Percentiles rank a stretch among this genome's conserved stretches.
Conservation (phyloP, 2,888 invertebrate species). For the Aphodius granarius region DNA sequence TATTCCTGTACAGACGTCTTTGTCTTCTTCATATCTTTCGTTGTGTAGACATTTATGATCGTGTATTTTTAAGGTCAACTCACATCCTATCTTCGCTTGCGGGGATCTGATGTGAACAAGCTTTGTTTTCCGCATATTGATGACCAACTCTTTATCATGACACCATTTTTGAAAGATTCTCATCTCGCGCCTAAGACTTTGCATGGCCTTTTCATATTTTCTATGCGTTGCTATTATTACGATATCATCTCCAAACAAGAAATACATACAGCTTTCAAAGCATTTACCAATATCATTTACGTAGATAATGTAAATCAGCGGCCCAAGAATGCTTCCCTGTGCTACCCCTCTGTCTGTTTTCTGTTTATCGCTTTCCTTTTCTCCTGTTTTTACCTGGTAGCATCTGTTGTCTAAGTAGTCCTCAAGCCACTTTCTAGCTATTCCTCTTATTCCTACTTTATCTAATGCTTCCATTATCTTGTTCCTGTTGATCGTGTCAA, state of each 20-base stretch:
- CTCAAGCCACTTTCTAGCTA: not conserved
- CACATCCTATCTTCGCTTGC: not conserved
- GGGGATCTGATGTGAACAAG: not conserved
- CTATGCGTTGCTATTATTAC: not conserved
- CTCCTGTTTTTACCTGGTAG: not conserved
- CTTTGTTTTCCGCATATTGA: not conserved
- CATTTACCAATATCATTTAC: conserved; percentile 4
- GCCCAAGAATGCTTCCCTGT: conserved; percentile 2
- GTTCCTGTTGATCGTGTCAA: not conserved
- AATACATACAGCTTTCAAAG: not conserved
- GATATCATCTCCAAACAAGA: not conserved
- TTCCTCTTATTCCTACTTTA: not conserved
- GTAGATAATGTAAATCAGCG: not conserved
- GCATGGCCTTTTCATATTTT: not conserved
- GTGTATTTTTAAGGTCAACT: not conserved
- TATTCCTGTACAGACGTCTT: not conserved
- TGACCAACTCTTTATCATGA: conserved; percentile 1
- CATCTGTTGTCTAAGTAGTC: not conserved
- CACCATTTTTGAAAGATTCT: not conserved
- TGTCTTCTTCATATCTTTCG: not conserved
- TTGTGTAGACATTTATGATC: not conserved
- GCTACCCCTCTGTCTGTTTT: not conserved
- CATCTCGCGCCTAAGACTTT: not conserved
- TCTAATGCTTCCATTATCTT: not conserved
- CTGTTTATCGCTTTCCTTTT: not conserved